phyloP scores from a whole-genome alignment of 2,888 invertebrate species.

The Brenthis daphne region DNA sequence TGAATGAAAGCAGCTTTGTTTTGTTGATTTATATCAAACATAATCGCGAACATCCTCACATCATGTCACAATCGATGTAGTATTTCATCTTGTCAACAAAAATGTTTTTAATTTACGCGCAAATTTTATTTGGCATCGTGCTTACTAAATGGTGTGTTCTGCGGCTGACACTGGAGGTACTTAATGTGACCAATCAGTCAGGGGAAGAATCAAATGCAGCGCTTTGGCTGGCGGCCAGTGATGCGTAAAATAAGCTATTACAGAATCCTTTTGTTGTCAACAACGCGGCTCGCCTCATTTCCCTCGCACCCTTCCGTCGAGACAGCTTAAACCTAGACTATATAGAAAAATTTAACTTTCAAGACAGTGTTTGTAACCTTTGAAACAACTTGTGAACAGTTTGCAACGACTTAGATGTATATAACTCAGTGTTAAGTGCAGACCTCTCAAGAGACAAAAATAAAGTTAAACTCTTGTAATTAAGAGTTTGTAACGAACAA shows the following conservation, averaged over 20 bases:
- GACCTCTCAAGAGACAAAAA: no score
- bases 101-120: conserved; percentile 41
- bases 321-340: conserved; percentile 39
- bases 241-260: conserved; percentile 65
- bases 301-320: conserved; percentile 35
- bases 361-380: conserved; percentile 12
- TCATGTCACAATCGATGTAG: conserved; percentile 25
- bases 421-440: no score
- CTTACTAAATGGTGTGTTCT: conserved; percentile 46
- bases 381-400: neutral
- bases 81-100: conserved; percentile 32
- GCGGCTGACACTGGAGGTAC: conserved; percentile 54
- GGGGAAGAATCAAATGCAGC: conserved; percentile 53
- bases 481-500: no score
- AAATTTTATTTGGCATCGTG: conserved; percentile 43
- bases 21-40: conserved; percentile 25
- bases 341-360: conserved; percentile 26
- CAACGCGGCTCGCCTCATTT: conserved; percentile 46
- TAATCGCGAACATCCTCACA: conserved; percentile 24
- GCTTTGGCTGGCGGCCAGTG: conserved; percentile 54
- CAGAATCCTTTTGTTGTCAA: conserved; percentile 58
- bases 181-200: conserved; percentile 47
- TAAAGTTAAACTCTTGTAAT: no score
- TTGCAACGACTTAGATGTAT: neutral
- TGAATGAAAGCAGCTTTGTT: conserved; percentile 20